Evolutionary conservation across 2,797 vertebrate genomes (phyloP).

Genomic region (Coreius guichenoti): DNA sequence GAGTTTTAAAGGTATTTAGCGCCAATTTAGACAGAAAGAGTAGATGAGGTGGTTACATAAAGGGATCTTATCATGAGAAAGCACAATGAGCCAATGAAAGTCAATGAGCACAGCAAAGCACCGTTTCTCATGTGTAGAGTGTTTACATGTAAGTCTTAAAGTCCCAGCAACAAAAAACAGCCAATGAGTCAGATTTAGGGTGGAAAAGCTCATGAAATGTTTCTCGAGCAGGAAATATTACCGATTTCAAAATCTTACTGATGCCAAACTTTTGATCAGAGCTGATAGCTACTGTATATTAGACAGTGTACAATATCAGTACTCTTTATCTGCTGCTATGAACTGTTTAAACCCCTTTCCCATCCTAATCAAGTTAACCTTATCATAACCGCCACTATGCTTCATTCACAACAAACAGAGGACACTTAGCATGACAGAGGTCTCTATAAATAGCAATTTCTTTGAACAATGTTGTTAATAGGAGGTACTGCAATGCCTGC

Average conservation of each 20-base stretch:
- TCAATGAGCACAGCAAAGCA: not conserved
- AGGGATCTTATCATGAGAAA: not conserved
- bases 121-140: not conserved
- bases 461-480: constrained; percentile 79
- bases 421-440: constrained; percentile 74
- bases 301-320: not conserved
- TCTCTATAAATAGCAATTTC: constrained; percentile 82
- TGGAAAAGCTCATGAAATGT: not conserved
- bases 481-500: constrained; percentile 76
- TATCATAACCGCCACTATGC: constrained; percentile 77
- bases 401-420: constrained; percentile 82
- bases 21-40: not conserved
- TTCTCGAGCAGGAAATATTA: not conserved
- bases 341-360: constrained; percentile 68
- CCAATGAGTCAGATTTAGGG: not conserved
- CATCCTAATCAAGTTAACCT: constrained; percentile 79
- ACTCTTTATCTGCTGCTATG: constrained; percentile 61
- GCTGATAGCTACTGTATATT: constrained; percentile 53
- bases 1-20: not conserved
- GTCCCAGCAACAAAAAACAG: not conserved
- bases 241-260: not conserved
- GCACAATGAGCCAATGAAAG: too few relatives aligned
- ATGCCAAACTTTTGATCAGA: constrained; percentile 27
- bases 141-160: not conserved
- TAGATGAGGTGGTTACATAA: not conserved